Base-by-base conservation (phyloP, 1,140 invertebrate genomes). In the Ephestia elutella region DNA sequence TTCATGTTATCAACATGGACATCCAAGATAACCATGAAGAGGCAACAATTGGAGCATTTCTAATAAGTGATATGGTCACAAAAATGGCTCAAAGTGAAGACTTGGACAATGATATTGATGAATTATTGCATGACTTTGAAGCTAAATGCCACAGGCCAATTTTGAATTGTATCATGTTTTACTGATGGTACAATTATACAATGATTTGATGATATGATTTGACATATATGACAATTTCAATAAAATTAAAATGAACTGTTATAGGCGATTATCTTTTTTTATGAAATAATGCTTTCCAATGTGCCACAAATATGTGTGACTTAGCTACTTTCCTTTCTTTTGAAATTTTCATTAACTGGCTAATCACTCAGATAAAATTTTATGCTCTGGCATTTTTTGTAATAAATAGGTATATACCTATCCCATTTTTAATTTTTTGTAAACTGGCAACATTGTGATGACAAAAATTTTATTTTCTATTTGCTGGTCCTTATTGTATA, bases 11-110 rank as follows among this genome's bases (percentile, higher is more conserved):
- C 21, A 99, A 99, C 86, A 95, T 99, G 70, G 98, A 99, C 79
- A 99, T 99, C 80, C 97, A 98, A 86, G 99, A 99, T 90, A 99
- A 99, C 89, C 97, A 99, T 63, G 98, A 99, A 90, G 99, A 99
- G 86, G 98, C 98, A 0, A 98, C 98, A n/a, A 95, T 99, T 77
- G 99, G 99, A 62, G 98, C 98, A n/a, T 98, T 99, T 90, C 90
- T 99, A 61, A 98, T 99, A 63, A 96, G 95, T 86, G 97, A 99
- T 89, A 92, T 99, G 83, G 95, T 97, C 53, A 93, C 93, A 53
- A 93, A 96, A 96, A 90, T 99, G 85, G 92, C 95, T 8, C 93
- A 95, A 82, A 95, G 95, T 71, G 95, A 97, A 51, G 98, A 99
- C 86, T 90, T 99, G 65, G 98, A 99, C 76, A 98, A 99, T 91